phyloP scores from a whole-genome alignment of 2,888 invertebrate species.

The Volucella bombylans region DNA sequence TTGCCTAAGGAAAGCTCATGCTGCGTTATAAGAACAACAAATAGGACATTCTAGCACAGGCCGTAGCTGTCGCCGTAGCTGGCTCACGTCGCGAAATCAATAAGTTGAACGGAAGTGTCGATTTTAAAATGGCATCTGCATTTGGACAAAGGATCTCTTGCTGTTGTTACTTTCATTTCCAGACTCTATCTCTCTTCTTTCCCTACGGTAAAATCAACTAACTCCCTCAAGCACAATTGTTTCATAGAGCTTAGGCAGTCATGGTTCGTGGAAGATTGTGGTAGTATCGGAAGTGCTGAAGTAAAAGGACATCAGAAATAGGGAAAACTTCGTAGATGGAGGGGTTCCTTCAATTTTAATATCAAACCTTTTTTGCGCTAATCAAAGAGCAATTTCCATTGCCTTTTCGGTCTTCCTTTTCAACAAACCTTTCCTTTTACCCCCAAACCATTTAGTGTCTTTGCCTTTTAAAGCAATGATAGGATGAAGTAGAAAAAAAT shows the following conservation, averaged over 20 bases:
- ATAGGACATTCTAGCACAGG: constrained; percentile 26
- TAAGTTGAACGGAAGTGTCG: constrained; percentile 53
- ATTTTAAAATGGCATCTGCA: constrained; percentile 63
- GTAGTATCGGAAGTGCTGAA: neutral
- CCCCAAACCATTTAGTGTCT: neutral
- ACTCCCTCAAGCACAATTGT: constrained; percentile 14
- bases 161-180: constrained; percentile 3
- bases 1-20: constrained; percentile 3
- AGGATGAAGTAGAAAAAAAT: constrained; percentile 1
- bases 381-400: constrained; percentile 68
- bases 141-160: constrained; percentile 45
- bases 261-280: neutral
- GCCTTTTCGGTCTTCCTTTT: constrained; percentile 23
- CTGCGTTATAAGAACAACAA: constrained; percentile 1
- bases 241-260: neutral
- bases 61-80: neutral
- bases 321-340: constrained; percentile 29
- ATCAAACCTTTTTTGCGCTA: constrained; percentile 56
- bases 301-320: constrained; percentile 32
- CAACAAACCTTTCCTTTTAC: neutral
- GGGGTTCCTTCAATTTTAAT: constrained; percentile 37
- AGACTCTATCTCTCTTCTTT: neutral
- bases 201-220: constrained; percentile 34
- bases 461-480: constrained; percentile 20
- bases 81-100: constrained; percentile 48